Conservation (phyloP, 1,140 invertebrate species). For the Hormaphis cornu region DNA sequence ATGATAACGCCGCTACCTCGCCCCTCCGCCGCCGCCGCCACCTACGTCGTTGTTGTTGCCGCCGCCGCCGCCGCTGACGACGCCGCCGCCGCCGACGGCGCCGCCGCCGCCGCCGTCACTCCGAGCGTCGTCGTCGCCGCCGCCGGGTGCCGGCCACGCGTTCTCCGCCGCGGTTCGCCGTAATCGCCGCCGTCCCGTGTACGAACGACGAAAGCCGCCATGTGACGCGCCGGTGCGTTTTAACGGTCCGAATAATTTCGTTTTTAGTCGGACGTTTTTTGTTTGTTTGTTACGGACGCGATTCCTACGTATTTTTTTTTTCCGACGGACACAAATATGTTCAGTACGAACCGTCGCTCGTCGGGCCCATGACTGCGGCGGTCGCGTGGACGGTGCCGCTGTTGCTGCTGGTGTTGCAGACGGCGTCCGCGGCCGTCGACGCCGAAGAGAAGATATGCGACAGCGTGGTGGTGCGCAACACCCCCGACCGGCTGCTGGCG, state of each 20-base stretch:
- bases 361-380: no score
- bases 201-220: no score
- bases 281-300: no score
- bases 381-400: neutral
- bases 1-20: neutral
- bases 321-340: no score
- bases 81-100: neutral
- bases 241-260: no score
- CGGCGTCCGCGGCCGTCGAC: neutral
- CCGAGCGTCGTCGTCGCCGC: neutral
- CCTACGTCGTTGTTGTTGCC: no score
- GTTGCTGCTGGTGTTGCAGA: neutral
- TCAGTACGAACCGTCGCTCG: no score
- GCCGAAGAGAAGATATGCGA: slow-evolving; percentile 48
- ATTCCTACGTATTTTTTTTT: no score
- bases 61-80: neutral
- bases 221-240: neutral
- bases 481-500: slow-evolving; percentile 52
- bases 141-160: neutral
- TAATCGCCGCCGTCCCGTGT: neutral
- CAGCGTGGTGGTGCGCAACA: slow-evolving; percentile 72
- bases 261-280: no score
- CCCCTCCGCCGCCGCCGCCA: neutral
- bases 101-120: neutral
- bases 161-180: neutral